phyloP scores from a whole-genome alignment of 35 echinoderm and acorn worm species.

The Ptychodera flava region DNA sequence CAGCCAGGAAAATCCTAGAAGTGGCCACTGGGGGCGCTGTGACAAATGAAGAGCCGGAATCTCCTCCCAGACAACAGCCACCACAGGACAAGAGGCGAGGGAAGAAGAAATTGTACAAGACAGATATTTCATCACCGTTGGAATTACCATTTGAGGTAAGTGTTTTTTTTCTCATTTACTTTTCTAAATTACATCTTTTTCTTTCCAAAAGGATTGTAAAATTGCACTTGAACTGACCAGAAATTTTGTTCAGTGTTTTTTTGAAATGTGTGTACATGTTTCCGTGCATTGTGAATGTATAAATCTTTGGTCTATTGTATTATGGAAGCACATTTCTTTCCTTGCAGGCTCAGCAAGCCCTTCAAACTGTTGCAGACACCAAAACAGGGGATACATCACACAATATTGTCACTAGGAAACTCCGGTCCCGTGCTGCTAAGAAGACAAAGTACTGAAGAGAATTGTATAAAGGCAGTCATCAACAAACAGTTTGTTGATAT shows the following conservation, averaged over 20 bases:
- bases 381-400: conserved; percentile 26
- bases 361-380: background rate
- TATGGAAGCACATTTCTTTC: background rate
- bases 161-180: background rate
- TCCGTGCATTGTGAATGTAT: conserved; percentile 2
- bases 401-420: conserved; percentile 35
- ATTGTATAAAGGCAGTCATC: no score
- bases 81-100: conserved; percentile 28
- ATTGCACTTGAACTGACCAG: background rate
- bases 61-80: background rate
- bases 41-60: conserved; percentile 23
- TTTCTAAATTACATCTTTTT: background rate
- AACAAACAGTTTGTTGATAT: no score
- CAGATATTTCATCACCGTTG: conserved; percentile 81
- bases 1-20: conserved; percentile 76
- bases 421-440: conserved; percentile 16
- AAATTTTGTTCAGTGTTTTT: background rate
- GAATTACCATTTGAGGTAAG: conserved; percentile 79
- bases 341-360: background rate
- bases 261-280: background rate
- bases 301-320: conserved; percentile 17
- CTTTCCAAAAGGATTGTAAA: background rate
- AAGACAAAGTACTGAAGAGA: no score
- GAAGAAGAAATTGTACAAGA: conserved; percentile 84
- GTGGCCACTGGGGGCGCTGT: conserved; percentile 12